A percentile compares a stretch with the other conserved stretches of the same genome.
Conservation (phyloP, 2,888 invertebrate species). For the Tethea ocularis region DNA sequence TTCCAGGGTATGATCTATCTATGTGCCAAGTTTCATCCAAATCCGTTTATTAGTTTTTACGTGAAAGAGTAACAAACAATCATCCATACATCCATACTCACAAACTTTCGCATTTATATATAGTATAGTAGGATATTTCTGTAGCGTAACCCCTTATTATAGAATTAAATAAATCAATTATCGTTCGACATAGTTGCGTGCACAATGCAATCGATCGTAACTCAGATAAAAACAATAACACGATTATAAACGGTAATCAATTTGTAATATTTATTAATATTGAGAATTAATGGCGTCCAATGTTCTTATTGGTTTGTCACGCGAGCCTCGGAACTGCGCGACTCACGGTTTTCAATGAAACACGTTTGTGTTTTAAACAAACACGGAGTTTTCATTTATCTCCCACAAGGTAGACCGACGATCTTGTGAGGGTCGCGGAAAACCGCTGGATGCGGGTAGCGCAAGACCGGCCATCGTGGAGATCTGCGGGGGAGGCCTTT, state of each 20-base stretch:
- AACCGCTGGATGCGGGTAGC: too few species aligned
- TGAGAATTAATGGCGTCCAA: background rate
- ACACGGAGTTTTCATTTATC: background rate
- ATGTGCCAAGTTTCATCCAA: too few species aligned
- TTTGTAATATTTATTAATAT: slow-evolving; percentile 4
- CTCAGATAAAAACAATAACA: background rate
- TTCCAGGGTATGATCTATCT: too few species aligned
- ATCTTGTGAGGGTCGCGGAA: too few species aligned
- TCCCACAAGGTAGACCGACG: too few species aligned
- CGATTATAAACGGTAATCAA: slow-evolving; percentile 4
- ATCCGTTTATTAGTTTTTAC: too few species aligned
- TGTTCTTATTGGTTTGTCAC: slow-evolving; percentile 6
- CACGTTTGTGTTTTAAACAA: background rate
- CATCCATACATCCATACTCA: too few species aligned
- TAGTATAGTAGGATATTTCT: too few species aligned
- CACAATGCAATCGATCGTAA: background rate
- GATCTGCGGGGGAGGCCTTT: too few species aligned
- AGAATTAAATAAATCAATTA: background rate
- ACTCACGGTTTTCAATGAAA: background rate
- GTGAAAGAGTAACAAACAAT: too few species aligned
- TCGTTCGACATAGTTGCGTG: background rate
- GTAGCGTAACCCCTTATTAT: background rate
- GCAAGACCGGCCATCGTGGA: too few species aligned
- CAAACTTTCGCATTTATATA: too few species aligned
- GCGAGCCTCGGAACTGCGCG: slow-evolving; percentile 5